phyloP scores from a whole-genome alignment of 2,888 invertebrate species.

The Pardosa pseudoannulata region DNA sequence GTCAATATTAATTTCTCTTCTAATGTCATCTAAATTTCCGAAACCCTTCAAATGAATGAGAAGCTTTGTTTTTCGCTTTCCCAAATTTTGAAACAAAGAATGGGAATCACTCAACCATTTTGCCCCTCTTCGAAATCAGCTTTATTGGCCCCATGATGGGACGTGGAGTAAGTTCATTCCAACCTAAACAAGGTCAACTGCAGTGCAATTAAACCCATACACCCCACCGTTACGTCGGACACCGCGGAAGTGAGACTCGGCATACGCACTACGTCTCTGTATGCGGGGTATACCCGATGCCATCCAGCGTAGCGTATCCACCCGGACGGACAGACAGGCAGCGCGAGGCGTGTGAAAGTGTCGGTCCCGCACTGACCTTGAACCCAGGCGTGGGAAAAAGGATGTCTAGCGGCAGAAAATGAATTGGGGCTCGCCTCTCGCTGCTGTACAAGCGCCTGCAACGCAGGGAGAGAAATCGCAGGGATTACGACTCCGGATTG shows the following conservation, averaged over 20 bases:
- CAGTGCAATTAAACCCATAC: slow-evolving; percentile 21
- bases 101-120: too few species aligned
- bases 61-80: too few species aligned
- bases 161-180: neutral
- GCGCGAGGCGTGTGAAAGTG: slow-evolving; percentile 63
- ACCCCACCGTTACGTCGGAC: slow-evolving; percentile 19
- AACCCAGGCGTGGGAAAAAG: slow-evolving; percentile 68
- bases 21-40: too few species aligned
- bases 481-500: slow-evolving; percentile 11
- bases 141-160: neutral
- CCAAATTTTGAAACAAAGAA: too few species aligned
- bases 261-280: neutral
- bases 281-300: slow-evolving; percentile 28
- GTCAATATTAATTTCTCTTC: too few species aligned
- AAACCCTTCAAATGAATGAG: too few species aligned
- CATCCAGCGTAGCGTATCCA: slow-evolving; percentile 59
- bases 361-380: slow-evolving; percentile 63
- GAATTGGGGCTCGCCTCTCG: neutral
- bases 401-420: slow-evolving; percentile 48
- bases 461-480: neutral
- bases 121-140: neutral
- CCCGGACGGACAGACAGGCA: slow-evolving; percentile 36
- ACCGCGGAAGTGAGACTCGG: neutral
- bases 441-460: neutral
- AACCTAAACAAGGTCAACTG: slow-evolving; percentile 30